A percentile compares a stretch with the other conserved stretches of the same genome.
Conservation (phyloP, 2,888 invertebrate species). For the Ophioninae sp. region DNA sequence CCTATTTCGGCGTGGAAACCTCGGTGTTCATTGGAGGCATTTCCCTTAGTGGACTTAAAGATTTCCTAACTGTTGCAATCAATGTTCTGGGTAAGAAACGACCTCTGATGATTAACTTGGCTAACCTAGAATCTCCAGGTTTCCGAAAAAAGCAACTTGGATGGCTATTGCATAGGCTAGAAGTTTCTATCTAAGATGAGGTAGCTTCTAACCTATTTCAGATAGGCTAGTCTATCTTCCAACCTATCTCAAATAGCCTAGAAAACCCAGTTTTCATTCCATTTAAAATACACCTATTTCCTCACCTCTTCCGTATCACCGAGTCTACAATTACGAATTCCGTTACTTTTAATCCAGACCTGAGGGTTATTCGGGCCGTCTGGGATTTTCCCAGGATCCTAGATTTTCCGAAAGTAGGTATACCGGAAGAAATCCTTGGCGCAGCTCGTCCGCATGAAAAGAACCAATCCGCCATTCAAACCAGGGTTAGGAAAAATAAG, state of each 20-base stretch:
- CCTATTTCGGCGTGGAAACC: conserved; percentile 29
- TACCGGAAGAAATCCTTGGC: background rate
- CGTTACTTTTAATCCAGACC: no score
- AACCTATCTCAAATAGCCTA: no score
- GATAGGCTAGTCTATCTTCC: no score
- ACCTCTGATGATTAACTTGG: background rate
- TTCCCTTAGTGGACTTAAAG: background rate
- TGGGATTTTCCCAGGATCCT: no score
- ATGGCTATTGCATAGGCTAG: no score
- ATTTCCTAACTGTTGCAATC: conserved; percentile 45
- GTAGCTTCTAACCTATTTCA: no score
- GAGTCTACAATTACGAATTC: no score
- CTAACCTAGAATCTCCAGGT: background rate
- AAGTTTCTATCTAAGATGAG: no score
- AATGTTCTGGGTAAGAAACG: conserved; percentile 48
- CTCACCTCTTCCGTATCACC: no score
- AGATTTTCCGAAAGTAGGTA: background rate
- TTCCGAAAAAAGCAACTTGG: background rate
- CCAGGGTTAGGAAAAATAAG: conserved; percentile 4
- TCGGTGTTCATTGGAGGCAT: conserved; percentile 27
- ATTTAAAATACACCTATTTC: no score
- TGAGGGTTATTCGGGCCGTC: no score
- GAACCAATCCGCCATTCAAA: conserved; percentile 25
- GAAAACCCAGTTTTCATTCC: background rate
- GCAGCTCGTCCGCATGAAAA: conserved; percentile 8